phyloP scores from a whole-genome alignment of 2,888 invertebrate genomes.

The Euplagia quadripunctaria region DNA sequence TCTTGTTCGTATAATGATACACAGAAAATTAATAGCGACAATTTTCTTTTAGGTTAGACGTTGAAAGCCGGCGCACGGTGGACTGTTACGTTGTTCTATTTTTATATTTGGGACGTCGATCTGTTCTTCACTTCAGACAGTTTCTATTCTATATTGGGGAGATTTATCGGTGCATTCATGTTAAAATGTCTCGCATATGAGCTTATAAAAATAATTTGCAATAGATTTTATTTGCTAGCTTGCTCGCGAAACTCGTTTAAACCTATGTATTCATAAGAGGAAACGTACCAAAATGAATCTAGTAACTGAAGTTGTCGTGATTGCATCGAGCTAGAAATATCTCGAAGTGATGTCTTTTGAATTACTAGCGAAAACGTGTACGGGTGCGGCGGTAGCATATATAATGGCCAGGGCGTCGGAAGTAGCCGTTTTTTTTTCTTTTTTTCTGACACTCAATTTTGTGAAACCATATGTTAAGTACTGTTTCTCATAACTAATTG shows the following conservation, averaged over 20 bases:
- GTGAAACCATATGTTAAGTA: no score
- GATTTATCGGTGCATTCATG: slow-evolving; percentile 32
- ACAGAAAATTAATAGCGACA: slow-evolving; percentile 49
- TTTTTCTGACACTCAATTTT: no score
- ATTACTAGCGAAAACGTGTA: no score
- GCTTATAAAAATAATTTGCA: neutral
- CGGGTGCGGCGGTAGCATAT: no score
- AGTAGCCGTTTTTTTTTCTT: no score
- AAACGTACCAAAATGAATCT: neutral
- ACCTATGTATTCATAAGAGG: neutral
- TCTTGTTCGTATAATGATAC: slow-evolving; percentile 41
- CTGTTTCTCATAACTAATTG: no score
- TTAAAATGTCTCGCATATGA: slow-evolving; percentile 18
- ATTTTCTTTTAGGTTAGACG: slow-evolving; percentile 65
- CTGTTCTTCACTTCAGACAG: slow-evolving; percentile 72
- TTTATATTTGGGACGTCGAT: slow-evolving; percentile 75
- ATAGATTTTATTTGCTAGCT: neutral
- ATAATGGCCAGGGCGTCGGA: no score
- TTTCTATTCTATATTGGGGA: slow-evolving; percentile 48
- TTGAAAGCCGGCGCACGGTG: slow-evolving; percentile 70
- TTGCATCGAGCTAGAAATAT: neutral
- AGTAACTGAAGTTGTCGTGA: neutral
- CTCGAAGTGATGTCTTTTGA: neutral
- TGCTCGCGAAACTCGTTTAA: neutral
- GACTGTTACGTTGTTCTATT: slow-evolving; percentile 74